phyloP scores from a whole-genome alignment of 2,797 vertebrate genomes.

The Scarus forsteni region DNA sequence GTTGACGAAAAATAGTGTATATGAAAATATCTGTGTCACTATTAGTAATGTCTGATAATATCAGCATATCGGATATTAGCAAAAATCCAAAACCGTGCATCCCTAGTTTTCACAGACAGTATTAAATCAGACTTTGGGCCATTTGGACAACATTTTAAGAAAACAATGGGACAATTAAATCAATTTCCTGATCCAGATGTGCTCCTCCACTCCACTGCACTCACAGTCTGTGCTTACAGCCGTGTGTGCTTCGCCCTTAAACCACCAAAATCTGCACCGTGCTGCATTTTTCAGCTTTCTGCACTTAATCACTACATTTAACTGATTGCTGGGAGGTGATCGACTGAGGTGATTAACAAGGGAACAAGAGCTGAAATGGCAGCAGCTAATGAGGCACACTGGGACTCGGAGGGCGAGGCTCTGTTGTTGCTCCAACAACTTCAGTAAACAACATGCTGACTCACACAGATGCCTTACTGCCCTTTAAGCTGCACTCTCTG shows the following conservation, averaged over 20 bases:
- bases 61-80: no score
- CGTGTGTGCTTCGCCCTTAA: background rate
- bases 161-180: background rate
- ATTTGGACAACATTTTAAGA: background rate
- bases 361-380: constrained; percentile 81
- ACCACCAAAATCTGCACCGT: constrained; percentile 17
- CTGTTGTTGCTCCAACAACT: constrained; percentile 65
- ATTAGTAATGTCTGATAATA: no score
- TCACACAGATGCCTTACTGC: constrained; percentile 50
- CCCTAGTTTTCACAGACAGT: background rate
- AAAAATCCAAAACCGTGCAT: no score
- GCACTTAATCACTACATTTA: constrained; percentile 68
- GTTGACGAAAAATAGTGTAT: no score
- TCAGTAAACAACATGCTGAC: constrained; percentile 81
- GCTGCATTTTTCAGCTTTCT: constrained; percentile 57
- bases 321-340: constrained; percentile 74
- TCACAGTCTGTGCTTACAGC: constrained; percentile 4
- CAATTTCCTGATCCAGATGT: background rate
- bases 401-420: constrained; percentile 80
- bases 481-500: constrained; percentile 33
- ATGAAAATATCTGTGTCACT: no score
- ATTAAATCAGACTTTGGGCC: background rate
- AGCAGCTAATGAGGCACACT: constrained; percentile 87
- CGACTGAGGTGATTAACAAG: constrained; percentile 83
- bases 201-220: constrained; percentile 5